These are phyloP conservation scores for Zoanthus gigantus DNA, from an alignment of 92 coral and sea anemone genomes.

Conservation along the genomic window DNA sequence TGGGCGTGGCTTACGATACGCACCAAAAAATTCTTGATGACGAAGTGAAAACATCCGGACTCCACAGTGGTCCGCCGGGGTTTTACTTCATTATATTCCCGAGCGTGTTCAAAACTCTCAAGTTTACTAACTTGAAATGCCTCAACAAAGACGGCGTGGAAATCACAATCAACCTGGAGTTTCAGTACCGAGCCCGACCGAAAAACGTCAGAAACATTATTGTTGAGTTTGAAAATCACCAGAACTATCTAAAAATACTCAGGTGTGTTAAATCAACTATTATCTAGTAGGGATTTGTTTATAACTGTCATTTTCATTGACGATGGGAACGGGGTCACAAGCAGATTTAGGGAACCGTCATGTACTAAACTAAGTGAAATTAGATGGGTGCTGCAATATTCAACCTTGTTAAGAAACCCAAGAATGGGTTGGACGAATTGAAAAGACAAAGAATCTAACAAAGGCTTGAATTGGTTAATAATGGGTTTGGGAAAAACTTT, in stretches of 20 bases:
- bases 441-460: too few relatives aligned
- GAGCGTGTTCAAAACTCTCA: slow-evolving; percentile 75
- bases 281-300: too few relatives aligned
- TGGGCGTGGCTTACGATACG: slow-evolving; percentile 77
- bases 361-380: too few relatives aligned
- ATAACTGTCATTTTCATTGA: too few relatives aligned
- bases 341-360: too few relatives aligned
- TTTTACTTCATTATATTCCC: slow-evolving; percentile 86
- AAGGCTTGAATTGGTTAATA: too few relatives aligned
- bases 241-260: slow-evolving; percentile 71
- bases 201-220: slow-evolving; percentile 69
- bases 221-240: slow-evolving; percentile 70
- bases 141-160: slow-evolving; percentile 86
- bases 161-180: slow-evolving; percentile 70
- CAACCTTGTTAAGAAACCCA: too few relatives aligned
- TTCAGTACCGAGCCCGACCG: slow-evolving; percentile 87
- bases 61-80: slow-evolving; percentile 87
- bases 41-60: slow-evolving; percentile 78
- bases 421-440: too few relatives aligned
- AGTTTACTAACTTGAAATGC: slow-evolving; percentile 64
- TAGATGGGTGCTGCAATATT: too few relatives aligned
- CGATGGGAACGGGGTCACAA: too few relatives aligned
- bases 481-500: too few relatives aligned
- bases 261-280: slow-evolving; percentile 56
- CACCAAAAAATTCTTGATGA: slow-evolving; percentile 69